Percentiles rank a stretch among this genome's conserved stretches.
Conservation (phyloP, 2,113 vertebrate species). For the Brevimyrus niger region DNA sequence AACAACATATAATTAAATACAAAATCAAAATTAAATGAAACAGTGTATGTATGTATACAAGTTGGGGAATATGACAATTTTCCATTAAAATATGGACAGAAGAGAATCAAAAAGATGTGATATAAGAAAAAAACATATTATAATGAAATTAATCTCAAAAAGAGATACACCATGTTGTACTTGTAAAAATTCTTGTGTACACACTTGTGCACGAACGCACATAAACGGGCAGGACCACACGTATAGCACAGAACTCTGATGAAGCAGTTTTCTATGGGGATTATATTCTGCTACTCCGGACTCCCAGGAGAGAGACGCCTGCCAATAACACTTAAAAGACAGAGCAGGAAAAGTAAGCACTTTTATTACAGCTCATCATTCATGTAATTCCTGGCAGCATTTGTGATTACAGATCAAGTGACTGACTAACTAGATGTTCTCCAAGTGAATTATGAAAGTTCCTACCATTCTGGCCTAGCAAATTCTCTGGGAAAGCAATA, state of each 20-base stretch:
- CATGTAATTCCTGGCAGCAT: conserved; percentile 88
- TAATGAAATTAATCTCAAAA: conserved; percentile 48
- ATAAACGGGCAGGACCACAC: conserved; percentile 26
- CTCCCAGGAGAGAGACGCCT: conserved; percentile 62
- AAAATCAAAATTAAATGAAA: background rate
- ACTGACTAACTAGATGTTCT: conserved; percentile 95
- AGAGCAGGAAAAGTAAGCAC: conserved; percentile 81
- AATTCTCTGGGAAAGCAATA: conserved; percentile 59
- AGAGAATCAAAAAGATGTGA: background rate
- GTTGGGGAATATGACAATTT: background rate
- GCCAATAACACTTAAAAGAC: conserved; percentile 80
- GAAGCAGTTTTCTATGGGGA: conserved; percentile 60
- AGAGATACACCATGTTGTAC: background rate
- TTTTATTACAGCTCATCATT: conserved; percentile 88
- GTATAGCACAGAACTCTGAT: conserved; percentile 30
- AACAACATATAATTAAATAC: background rate
- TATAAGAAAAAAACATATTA: conserved; percentile 29
- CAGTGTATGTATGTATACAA: background rate
- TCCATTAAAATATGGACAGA: background rate
- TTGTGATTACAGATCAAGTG: conserved; percentile 97
- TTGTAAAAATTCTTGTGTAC: conserved; percentile 28
- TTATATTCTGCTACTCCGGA: conserved; percentile 61
- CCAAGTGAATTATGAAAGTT: conserved; percentile 79
- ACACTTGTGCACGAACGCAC: conserved; percentile 15
- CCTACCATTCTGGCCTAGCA: conserved; percentile 50